These are phyloP conservation scores for Catocala fraxini DNA, from an alignment of 2,888 invertebrate species.

Conservation along the genomic window DNA sequence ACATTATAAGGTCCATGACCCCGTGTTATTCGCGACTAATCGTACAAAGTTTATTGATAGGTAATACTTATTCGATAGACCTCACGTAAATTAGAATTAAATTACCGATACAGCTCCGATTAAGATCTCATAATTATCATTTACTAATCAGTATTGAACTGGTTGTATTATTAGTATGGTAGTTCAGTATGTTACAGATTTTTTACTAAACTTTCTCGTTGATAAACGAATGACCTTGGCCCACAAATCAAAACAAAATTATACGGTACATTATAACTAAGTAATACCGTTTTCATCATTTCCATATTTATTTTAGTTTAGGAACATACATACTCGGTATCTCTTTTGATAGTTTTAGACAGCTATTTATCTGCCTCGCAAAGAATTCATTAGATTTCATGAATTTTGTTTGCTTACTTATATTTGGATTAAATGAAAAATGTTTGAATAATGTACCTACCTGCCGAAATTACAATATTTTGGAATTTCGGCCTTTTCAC, in stretches of 20 bases:
- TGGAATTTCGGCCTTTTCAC: too few species aligned
- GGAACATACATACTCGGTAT: not conserved
- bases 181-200: too few species aligned
- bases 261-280: too few species aligned
- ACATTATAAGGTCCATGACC: not conserved
- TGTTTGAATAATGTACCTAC: not conserved
- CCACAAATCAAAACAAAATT: not conserved
- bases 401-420: constrained; percentile 6
- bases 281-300: too few species aligned
- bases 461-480: not conserved
- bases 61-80: not conserved
- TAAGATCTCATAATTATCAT: too few species aligned
- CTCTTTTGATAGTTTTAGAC: not conserved
- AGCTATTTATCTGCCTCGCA: constrained; percentile 9
- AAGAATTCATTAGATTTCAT: constrained; percentile 16
- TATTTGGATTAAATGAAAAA: not conserved
- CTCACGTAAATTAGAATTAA: not conserved
- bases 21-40: not conserved
- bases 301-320: not conserved
- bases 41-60: not conserved
- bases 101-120: too few species aligned
- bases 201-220: too few species aligned
- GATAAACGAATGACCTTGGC: constrained; percentile 9
- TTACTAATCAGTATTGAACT: too few species aligned
- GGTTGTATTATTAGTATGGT: too few species aligned